Base-by-base conservation (phyloP, 2,113 vertebrate species). In the Heterocephalus glaber region DNA sequence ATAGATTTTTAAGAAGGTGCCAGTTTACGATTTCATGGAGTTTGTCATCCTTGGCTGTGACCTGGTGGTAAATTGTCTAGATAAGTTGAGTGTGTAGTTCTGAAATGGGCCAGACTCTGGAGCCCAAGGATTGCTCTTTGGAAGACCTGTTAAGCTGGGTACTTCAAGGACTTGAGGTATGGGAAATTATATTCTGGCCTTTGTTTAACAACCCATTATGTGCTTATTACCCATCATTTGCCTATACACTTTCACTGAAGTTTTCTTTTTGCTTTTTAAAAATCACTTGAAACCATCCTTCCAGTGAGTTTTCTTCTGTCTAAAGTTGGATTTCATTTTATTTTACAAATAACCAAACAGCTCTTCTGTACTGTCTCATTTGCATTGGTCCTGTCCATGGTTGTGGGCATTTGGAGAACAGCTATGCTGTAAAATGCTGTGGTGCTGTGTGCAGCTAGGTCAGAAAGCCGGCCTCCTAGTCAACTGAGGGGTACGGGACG, bases 291-390 rank as follows among this genome's bases (percentile, higher is more conserved):
- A 38, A 49, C 7, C 77, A 44, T 76, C n/a, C 66, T 89, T 81
- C 14, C 33, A 61, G 19, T 66, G 65, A 60, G 13, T 80, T 91
- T 91, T 28, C 49, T 74, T 91, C 41, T 72, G 30, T 86, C 52
- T 79, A 72, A 90, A 79, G 72, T 61, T 94, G 41, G 38, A 47
- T 49, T 83, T 87, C 14, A 61, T 85, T 89, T 88, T 60, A n/a
- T 82, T 92, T 72, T 35, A 30, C 86, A 86, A 60, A 90, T 38
- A 92, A 47, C 24, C 44, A 49, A 41, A 38, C n/a, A 86, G 20
- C 52, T 95, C 10, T 70, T 89, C 83, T 82, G 49, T 7, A 58
- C 52, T 88, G 35, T 90, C 49, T 61, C 41, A 2, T 1, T 0
- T 74, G 8, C 19, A 20, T 81, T 95, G 44, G n/a, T 68, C n/a